phyloP scores from a whole-genome alignment of 2,113 vertebrate genomes.

The Aviceda subcristata region DNA sequence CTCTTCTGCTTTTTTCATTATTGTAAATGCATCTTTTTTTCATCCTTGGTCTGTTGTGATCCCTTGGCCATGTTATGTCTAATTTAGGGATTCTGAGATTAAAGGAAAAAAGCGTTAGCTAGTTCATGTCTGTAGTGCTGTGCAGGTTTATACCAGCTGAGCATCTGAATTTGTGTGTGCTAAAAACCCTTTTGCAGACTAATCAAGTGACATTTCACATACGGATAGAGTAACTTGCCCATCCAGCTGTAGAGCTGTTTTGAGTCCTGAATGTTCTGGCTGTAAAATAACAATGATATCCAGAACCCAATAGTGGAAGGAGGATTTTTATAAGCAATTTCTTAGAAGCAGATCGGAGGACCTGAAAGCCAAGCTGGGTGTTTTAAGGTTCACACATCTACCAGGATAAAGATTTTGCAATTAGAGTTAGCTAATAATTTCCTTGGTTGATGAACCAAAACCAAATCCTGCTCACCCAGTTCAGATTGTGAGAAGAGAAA shows the following conservation, averaged over 20 bases:
- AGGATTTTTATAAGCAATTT: neutral
- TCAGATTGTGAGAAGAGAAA: conserved; percentile 40
- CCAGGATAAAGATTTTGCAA: neutral
- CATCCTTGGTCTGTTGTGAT: neutral
- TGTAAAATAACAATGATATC: neutral
- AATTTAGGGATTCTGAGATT: neutral
- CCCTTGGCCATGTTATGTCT: neutral
- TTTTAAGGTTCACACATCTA: neutral
- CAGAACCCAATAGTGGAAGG: neutral
- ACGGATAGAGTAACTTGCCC: neutral
- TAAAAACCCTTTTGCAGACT: neutral
- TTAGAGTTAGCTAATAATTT: neutral
- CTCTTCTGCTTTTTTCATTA: neutral
- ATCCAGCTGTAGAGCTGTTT: neutral
- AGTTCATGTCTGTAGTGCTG: neutral
- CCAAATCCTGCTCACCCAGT: neutral
- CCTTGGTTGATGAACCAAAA: neutral
- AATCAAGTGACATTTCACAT: neutral
- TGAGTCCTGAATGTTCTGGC: neutral
- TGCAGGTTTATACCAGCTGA: neutral
- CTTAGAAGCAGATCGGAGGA: neutral
- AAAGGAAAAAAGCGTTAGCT: neutral
- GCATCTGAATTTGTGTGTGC: neutral
- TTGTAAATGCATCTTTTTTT: neutral
- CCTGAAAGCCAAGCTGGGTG: neutral